Percentiles rank a stretch among this genome's conserved stretches.
These are phyloP conservation scores for Myotis yumanensis DNA, from an alignment of 2,113 vertebrate genomes.

Conservation along the genomic window DNA sequence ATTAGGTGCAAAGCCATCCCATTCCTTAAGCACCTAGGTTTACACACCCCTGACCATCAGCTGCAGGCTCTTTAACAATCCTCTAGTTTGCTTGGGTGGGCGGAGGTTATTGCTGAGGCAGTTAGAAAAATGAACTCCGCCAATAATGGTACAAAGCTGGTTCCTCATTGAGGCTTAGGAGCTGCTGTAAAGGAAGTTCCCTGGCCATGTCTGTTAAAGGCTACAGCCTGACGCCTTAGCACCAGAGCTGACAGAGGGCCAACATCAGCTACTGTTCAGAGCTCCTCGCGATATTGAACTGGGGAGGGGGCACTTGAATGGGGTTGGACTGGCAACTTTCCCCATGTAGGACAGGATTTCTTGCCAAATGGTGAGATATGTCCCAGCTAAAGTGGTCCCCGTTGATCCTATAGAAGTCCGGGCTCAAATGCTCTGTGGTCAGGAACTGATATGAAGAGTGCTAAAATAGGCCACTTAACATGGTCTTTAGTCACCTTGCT, in stretches of 20 bases:
- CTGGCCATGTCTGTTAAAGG: not conserved
- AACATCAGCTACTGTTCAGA: not conserved
- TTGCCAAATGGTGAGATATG: not conserved
- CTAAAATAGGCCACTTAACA: not conserved
- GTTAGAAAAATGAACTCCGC: not conserved
- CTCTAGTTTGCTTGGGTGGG: not conserved
- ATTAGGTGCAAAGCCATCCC: too few relatives aligned
- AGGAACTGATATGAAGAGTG: not conserved
- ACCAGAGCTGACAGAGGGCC: not conserved
- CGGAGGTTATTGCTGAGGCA: not conserved
- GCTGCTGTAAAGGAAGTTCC: not conserved
- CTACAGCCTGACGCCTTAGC: not conserved
- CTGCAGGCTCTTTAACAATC: not conserved
- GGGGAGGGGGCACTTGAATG: not conserved
- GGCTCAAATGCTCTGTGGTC: not conserved
- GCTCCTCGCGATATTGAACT: not conserved
- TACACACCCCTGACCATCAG: not conserved
- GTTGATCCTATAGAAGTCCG: not conserved
- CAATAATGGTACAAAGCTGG: not conserved
- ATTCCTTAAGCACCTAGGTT: not conserved
- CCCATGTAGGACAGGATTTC: not conserved
- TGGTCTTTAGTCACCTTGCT: not conserved
- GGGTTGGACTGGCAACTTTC: not conserved
- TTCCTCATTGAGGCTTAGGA: not conserved
- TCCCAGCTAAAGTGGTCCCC: not conserved